These are phyloP conservation scores for Mesorhabditis spiculigera DNA, from an alignment of 2,888 invertebrate genomes.

Conservation along the genomic window DNA sequence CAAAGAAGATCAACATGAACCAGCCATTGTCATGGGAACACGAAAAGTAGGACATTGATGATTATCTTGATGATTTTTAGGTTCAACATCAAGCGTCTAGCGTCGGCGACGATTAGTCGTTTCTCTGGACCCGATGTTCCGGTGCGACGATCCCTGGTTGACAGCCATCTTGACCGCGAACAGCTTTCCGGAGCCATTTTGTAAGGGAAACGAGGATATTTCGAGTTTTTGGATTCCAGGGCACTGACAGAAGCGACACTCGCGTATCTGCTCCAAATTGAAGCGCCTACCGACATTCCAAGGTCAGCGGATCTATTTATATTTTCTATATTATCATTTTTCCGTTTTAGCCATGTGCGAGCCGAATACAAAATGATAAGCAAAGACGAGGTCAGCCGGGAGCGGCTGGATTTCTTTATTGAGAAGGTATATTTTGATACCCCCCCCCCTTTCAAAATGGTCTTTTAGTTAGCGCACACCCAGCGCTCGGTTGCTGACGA, in stretches of 20 bases:
- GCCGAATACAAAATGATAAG: constrained; percentile 34
- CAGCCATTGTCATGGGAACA: constrained; percentile 76
- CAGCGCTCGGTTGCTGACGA: constrained; percentile 34
- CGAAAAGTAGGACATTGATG: constrained; percentile 65
- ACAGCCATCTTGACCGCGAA: constrained; percentile 48
- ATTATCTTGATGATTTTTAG: constrained; percentile 59
- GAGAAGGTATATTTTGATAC: neutral
- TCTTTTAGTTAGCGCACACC: constrained; percentile 29
- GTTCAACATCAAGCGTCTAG: constrained; percentile 83
- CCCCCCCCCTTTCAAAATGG: neutral
- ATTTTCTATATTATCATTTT: constrained; percentile 6
- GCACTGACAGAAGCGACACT: constrained; percentile 9
- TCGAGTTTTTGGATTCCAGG: constrained; percentile 1
- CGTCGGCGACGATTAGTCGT: constrained; percentile 85
- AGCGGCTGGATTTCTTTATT: constrained; percentile 30
- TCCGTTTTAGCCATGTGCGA: constrained; percentile 46
- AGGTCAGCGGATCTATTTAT: constrained; percentile 12
- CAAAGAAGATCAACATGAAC: constrained; percentile 94
- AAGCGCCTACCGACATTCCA: neutral
- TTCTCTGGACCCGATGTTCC: constrained; percentile 63
- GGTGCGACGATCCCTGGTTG: constrained; percentile 60
- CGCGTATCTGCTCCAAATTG: constrained; percentile 11
- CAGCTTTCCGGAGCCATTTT: constrained; percentile 49
- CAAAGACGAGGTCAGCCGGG: constrained; percentile 33
- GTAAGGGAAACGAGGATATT: too few species aligned